Evolutionary conservation across 1,140 invertebrate species (phyloP).

Genomic region (Drosophila sproati): DNA sequence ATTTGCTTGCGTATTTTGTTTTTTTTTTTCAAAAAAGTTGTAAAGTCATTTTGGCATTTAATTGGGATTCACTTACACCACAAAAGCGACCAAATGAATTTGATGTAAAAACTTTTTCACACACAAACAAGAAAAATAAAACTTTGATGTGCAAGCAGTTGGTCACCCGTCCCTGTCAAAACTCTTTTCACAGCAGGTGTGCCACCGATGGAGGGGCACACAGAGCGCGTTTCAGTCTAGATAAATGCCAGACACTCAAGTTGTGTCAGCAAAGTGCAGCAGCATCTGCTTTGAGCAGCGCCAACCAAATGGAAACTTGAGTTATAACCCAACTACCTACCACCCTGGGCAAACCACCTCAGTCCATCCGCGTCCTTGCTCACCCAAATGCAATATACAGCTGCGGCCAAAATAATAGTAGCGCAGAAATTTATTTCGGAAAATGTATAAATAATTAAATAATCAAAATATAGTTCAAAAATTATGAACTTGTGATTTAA

Average conservation of each 20-base stretch:
- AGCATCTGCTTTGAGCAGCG: conserved; percentile 22
- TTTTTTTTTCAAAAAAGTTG: conserved; percentile 53
- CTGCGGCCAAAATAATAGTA: too few relatives aligned
- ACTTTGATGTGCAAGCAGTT: conserved; percentile 53
- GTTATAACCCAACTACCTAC: neutral
- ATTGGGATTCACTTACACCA: conserved; percentile 58
- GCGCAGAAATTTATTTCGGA: too few relatives aligned
- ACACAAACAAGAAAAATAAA: conserved; percentile 12
- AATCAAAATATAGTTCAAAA: too few relatives aligned
- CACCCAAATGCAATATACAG: too few relatives aligned
- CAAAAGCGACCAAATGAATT: conserved; percentile 72
- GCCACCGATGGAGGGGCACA: conserved; percentile 28
- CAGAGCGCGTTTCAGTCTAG: conserved; percentile 61
- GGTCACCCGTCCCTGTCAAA: neutral
- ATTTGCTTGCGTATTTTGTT: neutral
- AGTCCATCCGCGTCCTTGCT: neutral
- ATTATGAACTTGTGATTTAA: too few relatives aligned
- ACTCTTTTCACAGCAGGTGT: conserved; percentile 50
- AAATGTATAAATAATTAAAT: too few relatives aligned
- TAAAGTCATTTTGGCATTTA: conserved; percentile 77
- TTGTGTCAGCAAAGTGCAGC: conserved; percentile 62
- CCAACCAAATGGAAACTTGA: conserved; percentile 13
- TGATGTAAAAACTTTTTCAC: conserved; percentile 69
- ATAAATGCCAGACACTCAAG: conserved; percentile 79
- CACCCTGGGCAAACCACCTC: neutral